These are phyloP conservation scores for Sebastiscus albofasciatus DNA, from an alignment of 2,797 vertebrate species.

Conservation along the genomic window DNA sequence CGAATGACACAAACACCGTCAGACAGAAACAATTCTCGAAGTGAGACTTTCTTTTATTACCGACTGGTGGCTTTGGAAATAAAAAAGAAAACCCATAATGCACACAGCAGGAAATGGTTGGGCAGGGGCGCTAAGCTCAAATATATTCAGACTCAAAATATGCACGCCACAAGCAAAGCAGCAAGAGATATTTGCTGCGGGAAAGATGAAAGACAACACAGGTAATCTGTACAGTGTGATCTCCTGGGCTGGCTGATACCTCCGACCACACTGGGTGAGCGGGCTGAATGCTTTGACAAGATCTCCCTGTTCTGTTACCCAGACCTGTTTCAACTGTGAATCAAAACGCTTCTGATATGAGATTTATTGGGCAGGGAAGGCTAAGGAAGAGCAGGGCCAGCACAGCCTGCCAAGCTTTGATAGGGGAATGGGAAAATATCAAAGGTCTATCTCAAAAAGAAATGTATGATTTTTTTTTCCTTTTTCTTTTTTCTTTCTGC, in stretches of 20 bases:
- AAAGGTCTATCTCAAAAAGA: slow-evolving; percentile 64
- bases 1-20: slow-evolving; percentile 29
- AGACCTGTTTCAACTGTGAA: slow-evolving; percentile 72
- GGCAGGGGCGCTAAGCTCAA: slow-evolving; percentile 25
- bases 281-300: slow-evolving; percentile 74
- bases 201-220: slow-evolving; percentile 67
- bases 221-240: slow-evolving; percentile 72
- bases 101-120: slow-evolving; percentile 46
- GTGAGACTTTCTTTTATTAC: slow-evolving; percentile 21
- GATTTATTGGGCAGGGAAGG: slow-evolving; percentile 64
- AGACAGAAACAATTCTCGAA: slow-evolving; percentile 16
- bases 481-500: slow-evolving; percentile 1
- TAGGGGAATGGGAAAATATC: slow-evolving; percentile 73
- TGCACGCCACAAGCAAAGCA: slow-evolving; percentile 58
- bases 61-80: slow-evolving; percentile 35
- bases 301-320: slow-evolving; percentile 68
- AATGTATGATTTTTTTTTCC: slow-evolving; percentile 26
- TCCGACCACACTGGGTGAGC: slow-evolving; percentile 60
- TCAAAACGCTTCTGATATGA: slow-evolving; percentile 76
- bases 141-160: slow-evolving; percentile 62
- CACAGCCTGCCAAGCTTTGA: slow-evolving; percentile 67
- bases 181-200: slow-evolving; percentile 55
- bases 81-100: slow-evolving; percentile 28
- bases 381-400: slow-evolving; percentile 52
- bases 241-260: slow-evolving; percentile 62